These are phyloP conservation scores for Cyprinodon brontotheroides DNA, from an alignment of 2,113 vertebrate species.

Conservation along the genomic window DNA sequence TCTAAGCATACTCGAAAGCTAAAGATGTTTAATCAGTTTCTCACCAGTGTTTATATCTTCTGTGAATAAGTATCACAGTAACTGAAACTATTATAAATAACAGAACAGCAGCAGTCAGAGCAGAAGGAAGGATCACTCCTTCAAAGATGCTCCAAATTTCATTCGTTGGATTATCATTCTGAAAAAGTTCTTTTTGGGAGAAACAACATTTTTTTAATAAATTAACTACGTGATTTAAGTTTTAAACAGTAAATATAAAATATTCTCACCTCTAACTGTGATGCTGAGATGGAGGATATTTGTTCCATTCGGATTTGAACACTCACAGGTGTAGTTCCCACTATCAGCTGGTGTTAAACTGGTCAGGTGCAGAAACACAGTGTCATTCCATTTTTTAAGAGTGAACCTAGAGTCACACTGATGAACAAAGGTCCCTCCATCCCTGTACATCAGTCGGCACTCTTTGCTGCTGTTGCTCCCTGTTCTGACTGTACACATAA, in stretches of 20 bases:
- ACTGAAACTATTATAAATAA: not conserved
- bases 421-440: not conserved
- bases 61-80: not conserved
- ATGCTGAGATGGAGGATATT: not conserved
- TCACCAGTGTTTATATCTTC: not conserved
- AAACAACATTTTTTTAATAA: too few relatives aligned
- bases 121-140: too few relatives aligned
- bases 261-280: conserved; percentile 30
- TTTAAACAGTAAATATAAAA: not conserved
- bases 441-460: not conserved
- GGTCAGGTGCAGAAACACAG: conserved; percentile 37
- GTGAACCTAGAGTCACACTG: conserved; percentile 36
- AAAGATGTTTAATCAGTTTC: not conserved
- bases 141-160: not conserved
- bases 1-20: not conserved
- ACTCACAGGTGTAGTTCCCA: conserved; percentile 38
- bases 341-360: conserved; percentile 22
- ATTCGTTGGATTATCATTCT: too few relatives aligned
- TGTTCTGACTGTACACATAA: conserved; percentile 21
- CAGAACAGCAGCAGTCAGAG: not conserved
- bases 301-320: accelerated
- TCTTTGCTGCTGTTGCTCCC: not conserved
- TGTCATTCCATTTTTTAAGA: conserved; percentile 7
- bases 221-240: not conserved
- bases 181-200: too few relatives aligned